These are phyloP conservation scores for Polydrusus pterygomalis DNA, from an alignment of 2,888 invertebrate genomes.

Conservation along the genomic window DNA sequence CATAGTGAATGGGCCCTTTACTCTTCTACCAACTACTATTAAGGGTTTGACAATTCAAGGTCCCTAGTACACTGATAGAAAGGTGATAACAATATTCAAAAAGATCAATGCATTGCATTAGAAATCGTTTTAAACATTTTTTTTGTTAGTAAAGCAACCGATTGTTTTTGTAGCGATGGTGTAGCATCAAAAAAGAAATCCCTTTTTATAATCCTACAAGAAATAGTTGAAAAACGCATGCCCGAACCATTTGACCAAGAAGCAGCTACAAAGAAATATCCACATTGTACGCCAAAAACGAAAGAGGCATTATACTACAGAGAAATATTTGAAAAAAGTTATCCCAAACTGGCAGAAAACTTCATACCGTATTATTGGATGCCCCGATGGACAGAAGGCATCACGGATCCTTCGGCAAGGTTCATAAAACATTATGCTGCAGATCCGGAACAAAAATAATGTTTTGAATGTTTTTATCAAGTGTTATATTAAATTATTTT, in stretches of 20 bases:
- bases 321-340: constrained; percentile 81
- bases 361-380: constrained; percentile 86
- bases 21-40: no score
- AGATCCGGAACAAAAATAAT: constrained; percentile 57
- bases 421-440: constrained; percentile 84
- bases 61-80: no score
- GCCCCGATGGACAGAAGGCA: constrained; percentile 84
- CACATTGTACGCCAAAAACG: constrained; percentile 83
- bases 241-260: constrained; percentile 76
- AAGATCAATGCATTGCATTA: no score
- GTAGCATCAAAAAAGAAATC: constrained; percentile 84
- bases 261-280: constrained; percentile 74
- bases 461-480: neutral
- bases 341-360: constrained; percentile 75
- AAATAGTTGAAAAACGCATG: constrained; percentile 80
- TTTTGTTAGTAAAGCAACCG: no score
- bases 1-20: no score
- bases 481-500: neutral
- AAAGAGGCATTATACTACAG: constrained; percentile 87
- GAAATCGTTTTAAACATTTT: no score
- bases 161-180: constrained; percentile 77
- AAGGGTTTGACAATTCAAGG: no score
- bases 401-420: constrained; percentile 84
- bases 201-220: constrained; percentile 80
- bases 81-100: no score